phyloP scores from a whole-genome alignment of 2,888 invertebrate species.

The Pyrrhia umbra region DNA sequence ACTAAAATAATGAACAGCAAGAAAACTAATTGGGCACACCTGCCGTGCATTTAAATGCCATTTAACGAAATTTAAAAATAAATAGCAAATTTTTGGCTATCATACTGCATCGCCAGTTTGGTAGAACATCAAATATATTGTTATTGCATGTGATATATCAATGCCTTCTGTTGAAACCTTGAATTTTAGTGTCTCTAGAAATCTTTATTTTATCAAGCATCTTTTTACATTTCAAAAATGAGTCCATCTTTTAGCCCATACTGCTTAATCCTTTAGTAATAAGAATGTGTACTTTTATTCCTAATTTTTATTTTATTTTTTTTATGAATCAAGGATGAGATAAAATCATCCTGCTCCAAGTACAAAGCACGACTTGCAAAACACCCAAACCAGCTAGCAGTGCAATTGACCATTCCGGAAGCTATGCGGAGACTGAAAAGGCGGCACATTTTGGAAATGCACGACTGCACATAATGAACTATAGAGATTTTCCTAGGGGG shows the following conservation, averaged over 20 bases:
- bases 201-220: slow-evolving; percentile 18
- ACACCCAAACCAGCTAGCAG: too few species aligned
- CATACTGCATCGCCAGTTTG: slow-evolving; percentile 33
- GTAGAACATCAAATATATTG: slow-evolving; percentile 25
- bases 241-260: not conserved
- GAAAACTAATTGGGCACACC: not conserved
- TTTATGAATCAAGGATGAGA: too few species aligned
- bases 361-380: too few species aligned
- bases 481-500: too few species aligned
- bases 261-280: too few species aligned
- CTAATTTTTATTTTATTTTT: too few species aligned
- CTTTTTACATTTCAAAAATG: slow-evolving; percentile 3
- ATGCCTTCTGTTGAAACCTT: slow-evolving; percentile 28
- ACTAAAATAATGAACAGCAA: not conserved
- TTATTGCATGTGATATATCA: slow-evolving; percentile 33
- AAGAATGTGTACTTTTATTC: too few species aligned
- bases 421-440: too few species aligned
- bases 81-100: slow-evolving; percentile 37
- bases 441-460: too few species aligned
- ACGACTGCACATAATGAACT: too few species aligned
- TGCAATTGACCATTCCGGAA: too few species aligned
- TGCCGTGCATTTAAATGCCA: slow-evolving; percentile 27
- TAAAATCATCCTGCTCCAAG: too few species aligned
- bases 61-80: slow-evolving; percentile 8
- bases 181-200: slow-evolving; percentile 14